Percentiles rank a stretch among this genome's conserved stretches.
Conservation (phyloP, 2,888 invertebrate genomes). For the Amphipoea lucens region DNA sequence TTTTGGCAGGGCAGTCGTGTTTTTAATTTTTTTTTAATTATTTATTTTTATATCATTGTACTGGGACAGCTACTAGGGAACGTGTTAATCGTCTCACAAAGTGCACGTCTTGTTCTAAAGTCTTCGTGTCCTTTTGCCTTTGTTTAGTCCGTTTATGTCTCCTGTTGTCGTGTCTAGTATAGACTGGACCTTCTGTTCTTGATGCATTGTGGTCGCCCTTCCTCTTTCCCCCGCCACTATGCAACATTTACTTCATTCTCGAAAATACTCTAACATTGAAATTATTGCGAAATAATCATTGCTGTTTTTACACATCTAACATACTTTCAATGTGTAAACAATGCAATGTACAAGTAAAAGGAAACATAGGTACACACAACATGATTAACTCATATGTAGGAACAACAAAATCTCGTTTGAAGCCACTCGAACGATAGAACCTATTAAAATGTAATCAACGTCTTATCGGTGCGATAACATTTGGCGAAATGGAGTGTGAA, state of each 20-base stretch:
- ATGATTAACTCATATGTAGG: slow-evolving; percentile 13
- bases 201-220: slow-evolving; percentile 57
- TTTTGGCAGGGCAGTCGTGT: no score
- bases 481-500: slow-evolving; percentile 47
- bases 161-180: not conserved
- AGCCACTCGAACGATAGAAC: slow-evolving; percentile 47
- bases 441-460: slow-evolving; percentile 62
- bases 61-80: no score
- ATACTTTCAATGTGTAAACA: slow-evolving; percentile 48
- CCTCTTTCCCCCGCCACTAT: slow-evolving; percentile 61
- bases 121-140: not conserved
- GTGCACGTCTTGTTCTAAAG: not conserved
- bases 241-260: slow-evolving; percentile 50
- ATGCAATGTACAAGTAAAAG: not conserved
- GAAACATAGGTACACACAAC: not conserved
- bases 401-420: slow-evolving; percentile 19
- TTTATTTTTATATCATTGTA: no score
- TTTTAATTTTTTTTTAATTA: no score
- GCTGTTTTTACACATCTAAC: slow-evolving; percentile 38
- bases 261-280: slow-evolving; percentile 61
- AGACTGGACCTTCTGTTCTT: slow-evolving; percentile 19
- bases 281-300: slow-evolving; percentile 48
- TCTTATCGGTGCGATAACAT: slow-evolving; percentile 59
- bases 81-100: not conserved
- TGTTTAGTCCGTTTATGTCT: not conserved